Conservation (phyloP, 1,140 invertebrate species). For the Neodiprion virginianus region DNA sequence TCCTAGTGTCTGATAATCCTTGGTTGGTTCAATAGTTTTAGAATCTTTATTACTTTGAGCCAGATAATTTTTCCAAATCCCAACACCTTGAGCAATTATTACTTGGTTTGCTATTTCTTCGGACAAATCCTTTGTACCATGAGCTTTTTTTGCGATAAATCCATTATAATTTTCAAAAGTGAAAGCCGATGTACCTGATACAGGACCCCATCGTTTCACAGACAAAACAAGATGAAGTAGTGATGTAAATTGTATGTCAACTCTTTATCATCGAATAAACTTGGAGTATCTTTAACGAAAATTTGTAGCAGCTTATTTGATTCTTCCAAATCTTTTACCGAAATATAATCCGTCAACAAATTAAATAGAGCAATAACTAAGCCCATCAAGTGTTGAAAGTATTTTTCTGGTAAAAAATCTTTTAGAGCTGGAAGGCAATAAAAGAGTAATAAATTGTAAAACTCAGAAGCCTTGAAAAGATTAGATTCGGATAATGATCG, state of each 20-base stretch:
- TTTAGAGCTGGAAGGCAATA: conserved; percentile 29
- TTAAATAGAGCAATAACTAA: conserved; percentile 28
- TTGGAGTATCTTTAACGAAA: conserved; percentile 30
- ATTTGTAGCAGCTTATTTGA: conserved; percentile 28
- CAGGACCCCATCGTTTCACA: conserved; percentile 28
- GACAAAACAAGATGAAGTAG: conserved; percentile 21
- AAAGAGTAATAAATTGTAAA: conserved; percentile 31
- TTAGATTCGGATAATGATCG: conserved; percentile 21
- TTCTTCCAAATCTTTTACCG: conserved; percentile 23
- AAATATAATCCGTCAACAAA: conserved; percentile 29
- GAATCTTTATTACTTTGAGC: no score
- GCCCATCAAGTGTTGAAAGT: conserved; percentile 36
- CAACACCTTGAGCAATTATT: not conserved
- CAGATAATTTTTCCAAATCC: not conserved
- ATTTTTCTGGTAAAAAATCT: conserved; percentile 30
- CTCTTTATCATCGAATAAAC: conserved; percentile 27
- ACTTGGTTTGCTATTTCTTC: conserved; percentile 24
- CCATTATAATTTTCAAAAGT: conserved; percentile 32
- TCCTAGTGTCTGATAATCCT: no score
- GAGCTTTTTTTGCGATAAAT: conserved; percentile 24
- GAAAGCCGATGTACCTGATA: conserved; percentile 22
- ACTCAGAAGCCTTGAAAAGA: conserved; percentile 34
- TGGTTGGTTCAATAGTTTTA: no score
- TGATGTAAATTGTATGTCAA: conserved; percentile 32
- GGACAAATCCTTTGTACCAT: conserved; percentile 28